Evolutionary conservation across 2,113 vertebrate genomes (phyloP).

Genomic region (Salvelinus alpinus): DNA sequence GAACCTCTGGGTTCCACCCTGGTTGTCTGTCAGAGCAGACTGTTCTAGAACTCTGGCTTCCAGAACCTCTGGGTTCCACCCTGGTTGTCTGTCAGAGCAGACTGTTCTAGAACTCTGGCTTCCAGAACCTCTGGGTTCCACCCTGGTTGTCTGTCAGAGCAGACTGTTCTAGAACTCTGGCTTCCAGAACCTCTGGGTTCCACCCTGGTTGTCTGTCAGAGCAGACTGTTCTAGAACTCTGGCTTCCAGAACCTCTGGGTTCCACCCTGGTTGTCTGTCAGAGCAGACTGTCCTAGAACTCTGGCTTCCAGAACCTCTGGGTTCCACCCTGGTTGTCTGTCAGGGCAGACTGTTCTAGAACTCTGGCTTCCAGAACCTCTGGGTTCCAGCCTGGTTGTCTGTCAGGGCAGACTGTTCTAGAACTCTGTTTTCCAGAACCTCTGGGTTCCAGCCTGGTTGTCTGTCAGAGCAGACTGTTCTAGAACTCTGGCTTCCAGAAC

Average conservation of each 20-base stretch:
- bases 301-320: slow-evolving; percentile 85
- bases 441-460: slow-evolving; percentile 73
- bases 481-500: slow-evolving; percentile 84
- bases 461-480: slow-evolving; percentile 76
- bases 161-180: slow-evolving; percentile 89
- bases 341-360: slow-evolving; percentile 82
- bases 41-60: slow-evolving; percentile 89
- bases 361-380: slow-evolving; percentile 85
- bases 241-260: slow-evolving; percentile 83
- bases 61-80: slow-evolving; percentile 80
- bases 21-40: slow-evolving; percentile 76
- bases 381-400: slow-evolving; percentile 70
- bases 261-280: slow-evolving; percentile 73
- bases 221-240: slow-evolving; percentile 87
- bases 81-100: slow-evolving; percentile 31
- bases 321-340: slow-evolving; percentile 60
- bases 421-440: slow-evolving; percentile 84
- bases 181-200: slow-evolving; percentile 83
- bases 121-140: slow-evolving; percentile 82
- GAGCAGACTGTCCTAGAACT: slow-evolving; percentile 87
- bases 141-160: slow-evolving; percentile 72
- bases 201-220: slow-evolving; percentile 34
- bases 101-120: slow-evolving; percentile 90
- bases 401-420: slow-evolving; percentile 87
- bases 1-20: slow-evolving; percentile 80